Evolutionary conservation across 2,888 invertebrate genomes (phyloP), one percentile per base, ranked within the genome.

Genomic region (Tetramorium bicarinatum): DNA sequence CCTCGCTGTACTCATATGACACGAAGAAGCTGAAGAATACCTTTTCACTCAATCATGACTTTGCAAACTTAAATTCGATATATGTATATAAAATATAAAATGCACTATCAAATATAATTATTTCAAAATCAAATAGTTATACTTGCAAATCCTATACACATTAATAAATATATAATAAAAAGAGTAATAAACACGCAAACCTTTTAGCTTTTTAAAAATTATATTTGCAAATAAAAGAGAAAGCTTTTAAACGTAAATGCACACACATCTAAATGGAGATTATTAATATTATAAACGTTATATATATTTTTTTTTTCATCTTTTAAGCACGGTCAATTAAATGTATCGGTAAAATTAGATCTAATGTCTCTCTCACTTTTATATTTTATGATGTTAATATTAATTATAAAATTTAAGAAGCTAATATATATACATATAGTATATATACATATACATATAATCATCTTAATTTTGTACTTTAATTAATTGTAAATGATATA

Each of bases 1-100:
- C 47, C 25, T 54, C 52, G 38, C 38, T 34, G n/a, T 54, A 41
- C 67, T 47, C 34, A 25, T 71, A 49, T 59, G 59, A 61, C 67
- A 67, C 34, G 44, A 59, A 34, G 13, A 80, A 80, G 59, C 9
- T 11, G 18, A 80, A 59, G 44, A 52, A 77, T 77, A 66, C 13
- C 25, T 56, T 34, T 69, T 59, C 56, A 7, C 56, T 66, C 52
- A 29, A 44, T 56, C 34, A 47, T 25, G 72, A 47, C 11, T 41
- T 71, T 47, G 67, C 66, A 52, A 66, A 66, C 21, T 25, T 66
- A 64, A 64, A 25, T 52, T 21, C 11, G 21, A 66, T 15, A 41
- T n/a, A 13, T 41, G 11, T 18, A n/a, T 52, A 1, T 64, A 1
- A 44, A 47, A 21, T 4, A 34, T 7, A 44, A 21, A 47, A 38